Conservation (phyloP, 2,113 vertebrate species). For the Calypte anna region DNA sequence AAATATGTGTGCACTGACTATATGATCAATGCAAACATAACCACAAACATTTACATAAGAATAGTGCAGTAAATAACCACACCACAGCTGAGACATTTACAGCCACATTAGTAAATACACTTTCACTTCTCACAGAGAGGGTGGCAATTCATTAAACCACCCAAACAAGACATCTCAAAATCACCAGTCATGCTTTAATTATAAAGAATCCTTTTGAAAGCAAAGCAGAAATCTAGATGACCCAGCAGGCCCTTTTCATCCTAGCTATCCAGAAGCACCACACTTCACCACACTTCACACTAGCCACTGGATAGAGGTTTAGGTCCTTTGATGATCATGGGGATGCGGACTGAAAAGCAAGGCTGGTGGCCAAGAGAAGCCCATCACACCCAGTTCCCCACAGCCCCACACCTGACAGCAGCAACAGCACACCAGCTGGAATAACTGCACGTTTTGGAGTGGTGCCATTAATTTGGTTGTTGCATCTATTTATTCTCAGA, state of each 20-base stretch:
- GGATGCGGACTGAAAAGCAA: not conserved
- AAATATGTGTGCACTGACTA: not conserved
- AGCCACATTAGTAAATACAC: not conserved
- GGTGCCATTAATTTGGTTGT: not conserved
- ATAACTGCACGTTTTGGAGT: not conserved
- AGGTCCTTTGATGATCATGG: not conserved
- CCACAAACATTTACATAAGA: slow-evolving; percentile 56
- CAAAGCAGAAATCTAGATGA: not conserved
- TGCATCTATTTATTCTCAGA: slow-evolving; percentile 8
- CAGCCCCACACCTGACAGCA: not conserved
- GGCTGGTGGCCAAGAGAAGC: not conserved
- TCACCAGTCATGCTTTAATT: not conserved
- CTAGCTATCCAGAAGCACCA: not conserved
- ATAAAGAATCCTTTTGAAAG: not conserved
- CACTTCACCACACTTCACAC: not conserved
- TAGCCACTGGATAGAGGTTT: not conserved
- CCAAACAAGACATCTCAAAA: not conserved
- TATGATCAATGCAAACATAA: slow-evolving; percentile 37
- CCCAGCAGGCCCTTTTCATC: not conserved
- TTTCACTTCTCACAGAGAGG: not conserved
- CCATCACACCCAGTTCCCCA: not conserved
- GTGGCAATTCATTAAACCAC: not conserved
- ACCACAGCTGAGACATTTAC: slow-evolving; percentile 32
- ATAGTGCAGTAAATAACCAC: slow-evolving; percentile 46
- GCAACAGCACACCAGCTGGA: not conserved